Conservation (phyloP, 2,113 vertebrate species). For the Pterocles orientalis region DNA sequence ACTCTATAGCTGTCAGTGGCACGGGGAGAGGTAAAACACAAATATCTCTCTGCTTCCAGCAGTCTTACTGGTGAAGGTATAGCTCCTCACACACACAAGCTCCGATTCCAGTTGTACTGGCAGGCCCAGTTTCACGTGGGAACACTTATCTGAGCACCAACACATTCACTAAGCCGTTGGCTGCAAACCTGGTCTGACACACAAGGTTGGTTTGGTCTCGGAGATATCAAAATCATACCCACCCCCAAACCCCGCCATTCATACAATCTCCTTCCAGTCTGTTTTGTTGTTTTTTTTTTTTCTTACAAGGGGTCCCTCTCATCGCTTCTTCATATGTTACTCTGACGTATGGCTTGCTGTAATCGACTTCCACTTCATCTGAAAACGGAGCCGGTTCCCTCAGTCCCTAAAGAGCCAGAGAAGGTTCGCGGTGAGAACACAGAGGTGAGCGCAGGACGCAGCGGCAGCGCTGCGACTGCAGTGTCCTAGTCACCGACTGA, state of each 20-base stretch:
- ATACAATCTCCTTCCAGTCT: not conserved
- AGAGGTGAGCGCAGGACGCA: not conserved
- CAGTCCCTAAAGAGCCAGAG: constrained; percentile 78
- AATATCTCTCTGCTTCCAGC: not conserved
- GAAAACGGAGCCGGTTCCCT: constrained; percentile 90
- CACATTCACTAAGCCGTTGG: not conserved
- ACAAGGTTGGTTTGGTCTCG: not conserved
- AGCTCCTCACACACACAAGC: not conserved
- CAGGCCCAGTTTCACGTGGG: not conserved
- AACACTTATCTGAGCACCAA: not conserved
- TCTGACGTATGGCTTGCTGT: constrained; percentile 84
- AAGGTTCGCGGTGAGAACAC: not conserved
- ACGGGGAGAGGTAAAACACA: not conserved
- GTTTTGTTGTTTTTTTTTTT: not conserved
- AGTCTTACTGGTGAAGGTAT: not conserved
- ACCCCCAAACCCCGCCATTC: not conserved
- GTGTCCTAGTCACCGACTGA: not conserved
- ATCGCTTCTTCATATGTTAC: constrained; percentile 90
- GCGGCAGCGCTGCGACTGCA: not conserved
- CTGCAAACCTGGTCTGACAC: not conserved
- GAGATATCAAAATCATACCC: not conserved
- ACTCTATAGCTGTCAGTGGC: not conserved
- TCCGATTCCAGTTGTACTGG: not conserved
- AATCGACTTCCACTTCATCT: constrained; percentile 85
- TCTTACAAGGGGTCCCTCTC: constrained; percentile 88